Conservation (phyloP, 2,113 vertebrate species). For the Corvus cornix region DNA sequence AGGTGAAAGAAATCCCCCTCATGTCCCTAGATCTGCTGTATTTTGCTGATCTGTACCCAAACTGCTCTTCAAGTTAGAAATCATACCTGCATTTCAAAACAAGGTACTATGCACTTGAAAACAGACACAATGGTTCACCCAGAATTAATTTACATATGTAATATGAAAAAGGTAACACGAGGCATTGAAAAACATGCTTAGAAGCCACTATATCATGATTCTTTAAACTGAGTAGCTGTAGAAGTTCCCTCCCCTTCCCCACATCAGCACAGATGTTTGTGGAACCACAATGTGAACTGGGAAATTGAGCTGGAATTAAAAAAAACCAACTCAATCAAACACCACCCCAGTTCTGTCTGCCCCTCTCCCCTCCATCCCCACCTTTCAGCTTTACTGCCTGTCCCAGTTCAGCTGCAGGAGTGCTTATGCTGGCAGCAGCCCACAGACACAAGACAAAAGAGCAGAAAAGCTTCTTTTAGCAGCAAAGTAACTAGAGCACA, state of each 20-base stretch:
- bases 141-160: background rate
- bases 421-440: background rate
- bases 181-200: background rate
- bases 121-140: background rate
- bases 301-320: background rate
- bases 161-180: background rate
- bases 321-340: background rate
- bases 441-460: background rate
- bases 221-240: background rate
- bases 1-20: background rate
- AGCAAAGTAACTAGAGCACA: background rate
- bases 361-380: background rate
- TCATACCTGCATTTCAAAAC: background rate
- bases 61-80: background rate
- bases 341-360: background rate
- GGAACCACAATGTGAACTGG: background rate
- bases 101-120: background rate
- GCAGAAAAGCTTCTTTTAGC: background rate
- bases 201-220: background rate
- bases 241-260: background rate
- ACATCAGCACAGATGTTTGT: background rate
- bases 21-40: background rate
- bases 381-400: background rate
- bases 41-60: background rate
- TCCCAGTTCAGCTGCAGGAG: background rate